Evolutionary conservation across 2,113 vertebrate genomes (phyloP).

Genomic region (Panthera uncia): DNA sequence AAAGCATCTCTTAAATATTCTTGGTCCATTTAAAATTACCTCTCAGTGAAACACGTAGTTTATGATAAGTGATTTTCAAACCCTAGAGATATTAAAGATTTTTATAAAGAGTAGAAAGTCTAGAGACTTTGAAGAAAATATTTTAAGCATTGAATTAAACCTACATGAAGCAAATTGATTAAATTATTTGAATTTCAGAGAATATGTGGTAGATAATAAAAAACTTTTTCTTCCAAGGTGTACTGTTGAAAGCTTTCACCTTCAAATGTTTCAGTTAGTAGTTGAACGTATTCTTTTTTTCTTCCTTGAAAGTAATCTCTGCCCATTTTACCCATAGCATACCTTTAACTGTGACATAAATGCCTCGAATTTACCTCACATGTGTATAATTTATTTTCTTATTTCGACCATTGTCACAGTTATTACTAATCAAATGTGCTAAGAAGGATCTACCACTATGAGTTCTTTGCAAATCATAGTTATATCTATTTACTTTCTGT

Average conservation of each 20-base stretch:
- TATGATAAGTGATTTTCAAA: constrained; percentile 50
- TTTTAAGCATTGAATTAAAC: constrained; percentile 51
- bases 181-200: constrained; percentile 41
- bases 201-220: background rate
- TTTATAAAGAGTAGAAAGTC: constrained; percentile 11
- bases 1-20: constrained; percentile 49
- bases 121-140: constrained; percentile 1
- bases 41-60: constrained; percentile 39
- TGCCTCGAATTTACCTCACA: background rate
- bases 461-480: background rate
- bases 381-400: background rate
- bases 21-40: constrained; percentile 57
- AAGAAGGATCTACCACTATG: background rate
- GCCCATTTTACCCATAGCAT: background rate
- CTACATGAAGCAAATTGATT: constrained; percentile 3
- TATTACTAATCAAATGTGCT: background rate
- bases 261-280: background rate
- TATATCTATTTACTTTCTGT: background rate
- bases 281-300: background rate
- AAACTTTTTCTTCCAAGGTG: background rate
- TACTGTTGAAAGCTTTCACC: background rate
- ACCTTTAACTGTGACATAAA: background rate
- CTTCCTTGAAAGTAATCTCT: background rate
- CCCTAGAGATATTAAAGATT: constrained; percentile 46
- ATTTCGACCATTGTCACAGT: background rate